Evolutionary conservation across 1,140 invertebrate species (phyloP).

Genomic region (Pygmarrhopalites habei): DNA sequence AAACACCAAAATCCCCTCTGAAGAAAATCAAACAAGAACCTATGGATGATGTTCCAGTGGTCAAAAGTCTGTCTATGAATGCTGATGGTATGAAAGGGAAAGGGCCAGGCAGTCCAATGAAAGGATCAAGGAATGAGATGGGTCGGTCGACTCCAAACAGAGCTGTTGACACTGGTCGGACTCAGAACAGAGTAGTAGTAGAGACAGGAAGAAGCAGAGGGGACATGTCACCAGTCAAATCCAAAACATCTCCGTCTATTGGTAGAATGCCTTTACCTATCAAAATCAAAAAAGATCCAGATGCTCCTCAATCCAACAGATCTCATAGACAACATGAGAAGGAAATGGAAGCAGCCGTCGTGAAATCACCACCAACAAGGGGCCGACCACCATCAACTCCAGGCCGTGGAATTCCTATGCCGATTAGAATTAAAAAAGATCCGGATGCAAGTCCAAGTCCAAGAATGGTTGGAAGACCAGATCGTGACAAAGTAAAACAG

Average conservation of each 20-base stretch:
- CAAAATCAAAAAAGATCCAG: conserved; percentile 14
- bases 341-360: conserved; percentile 24
- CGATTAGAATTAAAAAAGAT: conserved; percentile 21
- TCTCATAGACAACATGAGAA: not conserved
- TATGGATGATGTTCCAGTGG: conserved; percentile 40
- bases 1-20: conserved; percentile 19
- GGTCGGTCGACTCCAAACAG: not conserved
- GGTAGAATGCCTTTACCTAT: conserved; percentile 12
- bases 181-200: too few relatives aligned
- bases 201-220: not conserved
- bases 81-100: not conserved
- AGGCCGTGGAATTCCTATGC: conserved; percentile 21
- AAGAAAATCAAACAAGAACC: conserved; percentile 30
- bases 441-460: conserved; percentile 42
- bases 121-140: not conserved
- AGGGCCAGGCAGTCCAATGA: not conserved
- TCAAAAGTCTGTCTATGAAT: too few relatives aligned
- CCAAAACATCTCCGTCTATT: conserved; percentile 18
- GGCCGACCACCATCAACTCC: too few relatives aligned
- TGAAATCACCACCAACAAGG: conserved; percentile 18
- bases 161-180: not conserved
- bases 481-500: conserved; percentile 3
- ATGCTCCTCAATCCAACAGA: conserved; percentile 42
- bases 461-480: conserved; percentile 40
- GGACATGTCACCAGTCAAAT: not conserved